Conservation (phyloP, 2,888 invertebrate genomes). For the Drosophila nigritarsus region DNA sequence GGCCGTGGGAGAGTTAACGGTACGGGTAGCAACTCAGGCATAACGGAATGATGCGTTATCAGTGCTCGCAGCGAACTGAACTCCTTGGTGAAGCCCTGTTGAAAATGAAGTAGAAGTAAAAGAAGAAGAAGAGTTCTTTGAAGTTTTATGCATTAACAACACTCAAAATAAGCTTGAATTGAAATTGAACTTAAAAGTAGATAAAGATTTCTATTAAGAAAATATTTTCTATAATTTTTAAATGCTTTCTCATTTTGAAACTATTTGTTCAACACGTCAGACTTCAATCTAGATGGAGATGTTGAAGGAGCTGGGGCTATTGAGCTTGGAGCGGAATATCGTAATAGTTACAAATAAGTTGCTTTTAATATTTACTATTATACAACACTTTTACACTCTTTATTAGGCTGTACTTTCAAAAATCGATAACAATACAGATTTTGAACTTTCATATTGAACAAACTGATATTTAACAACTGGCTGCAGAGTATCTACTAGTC, state of each 20-base stretch:
- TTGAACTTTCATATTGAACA: too few species aligned
- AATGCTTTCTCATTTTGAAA: neutral
- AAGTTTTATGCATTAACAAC: neutral
- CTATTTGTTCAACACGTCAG: neutral
- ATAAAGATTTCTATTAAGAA: neutral
- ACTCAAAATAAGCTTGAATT: neutral
- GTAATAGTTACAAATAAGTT: too few species aligned
- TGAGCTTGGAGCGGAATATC: too few species aligned
- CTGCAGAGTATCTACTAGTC: neutral
- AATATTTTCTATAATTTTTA: neutral
- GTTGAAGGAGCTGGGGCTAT: too few species aligned
- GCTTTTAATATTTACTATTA: too few species aligned
- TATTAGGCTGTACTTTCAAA: too few species aligned
- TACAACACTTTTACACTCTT: too few species aligned
- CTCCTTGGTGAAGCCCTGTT: constrained; percentile 98
- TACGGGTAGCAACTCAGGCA: constrained; percentile 98
- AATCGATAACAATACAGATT: too few species aligned
- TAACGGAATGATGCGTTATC: constrained; percentile 98
- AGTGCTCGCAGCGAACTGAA: constrained; percentile 95
- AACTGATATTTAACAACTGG: neutral
- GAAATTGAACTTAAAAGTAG: neutral
- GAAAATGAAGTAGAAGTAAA: constrained; percentile 44
- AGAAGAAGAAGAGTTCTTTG: neutral
- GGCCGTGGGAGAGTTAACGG: constrained; percentile 92
- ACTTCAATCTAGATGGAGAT: too few species aligned